Conservation (phyloP, 2,888 invertebrate species). For the Notodonta dromedarius region DNA sequence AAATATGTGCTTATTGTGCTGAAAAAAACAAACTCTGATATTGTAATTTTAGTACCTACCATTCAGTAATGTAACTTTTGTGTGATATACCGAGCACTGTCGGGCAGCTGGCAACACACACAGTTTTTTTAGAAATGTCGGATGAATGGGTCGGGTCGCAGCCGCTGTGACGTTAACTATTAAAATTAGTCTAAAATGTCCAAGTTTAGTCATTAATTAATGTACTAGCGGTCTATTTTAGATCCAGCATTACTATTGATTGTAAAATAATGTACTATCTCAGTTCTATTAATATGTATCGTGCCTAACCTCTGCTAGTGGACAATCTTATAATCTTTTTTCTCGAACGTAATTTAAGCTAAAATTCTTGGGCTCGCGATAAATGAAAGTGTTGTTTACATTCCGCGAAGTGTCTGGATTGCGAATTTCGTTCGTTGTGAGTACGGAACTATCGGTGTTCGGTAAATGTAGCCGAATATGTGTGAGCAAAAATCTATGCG, state of each 20-base stretch:
- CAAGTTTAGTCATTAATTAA: slow-evolving; percentile 32
- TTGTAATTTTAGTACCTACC: no score
- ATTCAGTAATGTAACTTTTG: no score
- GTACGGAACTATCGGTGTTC: slow-evolving; percentile 32
- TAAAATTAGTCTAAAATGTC: slow-evolving; percentile 29
- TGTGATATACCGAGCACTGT: no score
- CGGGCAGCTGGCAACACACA: no score
- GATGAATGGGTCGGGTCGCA: slow-evolving; percentile 44
- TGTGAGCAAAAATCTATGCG: slow-evolving; percentile 54
- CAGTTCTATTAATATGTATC: slow-evolving; percentile 23
- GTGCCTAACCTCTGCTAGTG: slow-evolving; percentile 63
- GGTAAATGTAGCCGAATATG: slow-evolving; percentile 49
- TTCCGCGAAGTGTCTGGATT: slow-evolving; percentile 61
- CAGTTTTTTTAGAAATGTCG: slow-evolving; percentile 62
- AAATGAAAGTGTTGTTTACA: slow-evolving; percentile 76
- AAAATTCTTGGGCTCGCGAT: slow-evolving; percentile 60
- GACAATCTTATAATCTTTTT: slow-evolving; percentile 54
- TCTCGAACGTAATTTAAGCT: slow-evolving; percentile 48
- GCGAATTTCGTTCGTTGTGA: slow-evolving; percentile 36
- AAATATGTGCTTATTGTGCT: no score
- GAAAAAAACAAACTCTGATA: no score
- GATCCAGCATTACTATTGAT: slow-evolving; percentile 7
- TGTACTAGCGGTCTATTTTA: slow-evolving; percentile 15
- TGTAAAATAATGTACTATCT: slow-evolving; percentile 14
- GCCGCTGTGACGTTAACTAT: slow-evolving; percentile 46